phyloP scores from a whole-genome alignment of 1,140 invertebrate species.

The Propsilocerus akamusi region DNA sequence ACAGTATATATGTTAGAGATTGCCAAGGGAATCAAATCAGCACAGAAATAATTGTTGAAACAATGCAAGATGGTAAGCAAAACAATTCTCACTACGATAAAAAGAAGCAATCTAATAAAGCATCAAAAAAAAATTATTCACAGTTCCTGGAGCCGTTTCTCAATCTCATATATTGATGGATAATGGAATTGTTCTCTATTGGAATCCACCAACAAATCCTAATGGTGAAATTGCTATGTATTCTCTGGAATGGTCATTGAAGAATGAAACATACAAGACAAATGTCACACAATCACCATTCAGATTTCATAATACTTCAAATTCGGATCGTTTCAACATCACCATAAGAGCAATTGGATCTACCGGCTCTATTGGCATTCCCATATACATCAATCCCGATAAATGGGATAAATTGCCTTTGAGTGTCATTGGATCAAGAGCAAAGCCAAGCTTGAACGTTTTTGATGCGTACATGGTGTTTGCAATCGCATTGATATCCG shows the following conservation, averaged over 20 bases:
- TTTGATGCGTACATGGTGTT: background rate
- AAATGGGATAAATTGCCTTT: too few relatives aligned
- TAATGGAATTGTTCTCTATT: conserved; percentile 17
- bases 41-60: background rate
- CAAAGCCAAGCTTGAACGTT: too few relatives aligned
- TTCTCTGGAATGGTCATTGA: conserved; percentile 19
- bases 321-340: conserved; percentile 19
- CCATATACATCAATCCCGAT: conserved; percentile 16
- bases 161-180: conserved; percentile 14
- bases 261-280: conserved; percentile 18
- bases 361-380: conserved; percentile 19
- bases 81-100: background rate
- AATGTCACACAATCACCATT: conserved; percentile 11
- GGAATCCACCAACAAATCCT: conserved; percentile 18
- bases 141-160: conserved; percentile 19
- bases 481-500: background rate
- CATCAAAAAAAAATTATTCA: background rate
- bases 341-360: conserved; percentile 19
- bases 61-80: background rate
- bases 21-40: background rate
- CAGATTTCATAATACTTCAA: conserved; percentile 21
- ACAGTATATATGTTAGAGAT: background rate
- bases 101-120: background rate
- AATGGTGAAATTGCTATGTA: conserved; percentile 20
- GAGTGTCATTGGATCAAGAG: too few relatives aligned